phyloP scores from a whole-genome alignment of 2,797 vertebrate genomes.

The Pipistrellus pipistrellus region DNA sequence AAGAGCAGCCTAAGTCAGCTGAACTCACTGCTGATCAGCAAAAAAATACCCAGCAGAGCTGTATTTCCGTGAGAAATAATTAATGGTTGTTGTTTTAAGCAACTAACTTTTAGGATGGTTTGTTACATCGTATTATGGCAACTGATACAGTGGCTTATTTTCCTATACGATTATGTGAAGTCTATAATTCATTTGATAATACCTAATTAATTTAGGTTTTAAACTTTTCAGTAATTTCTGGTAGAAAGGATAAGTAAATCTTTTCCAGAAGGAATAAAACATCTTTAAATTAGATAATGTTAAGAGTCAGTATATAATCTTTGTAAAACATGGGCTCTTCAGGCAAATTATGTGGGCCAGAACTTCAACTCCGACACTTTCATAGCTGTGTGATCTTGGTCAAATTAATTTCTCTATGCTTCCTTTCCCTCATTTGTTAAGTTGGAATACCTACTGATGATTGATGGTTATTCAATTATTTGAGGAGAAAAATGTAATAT shows the following conservation, averaged over 20 bases:
- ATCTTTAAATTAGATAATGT: conserved; percentile 29
- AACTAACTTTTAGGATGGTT: not conserved
- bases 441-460: not conserved
- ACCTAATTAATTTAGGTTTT: not conserved
- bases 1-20: not conserved
- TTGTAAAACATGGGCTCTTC: not conserved
- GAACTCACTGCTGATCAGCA: not conserved
- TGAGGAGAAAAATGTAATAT: not conserved
- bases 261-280: conserved; percentile 38
- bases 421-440: conserved; percentile 35
- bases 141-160: not conserved
- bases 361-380: not conserved
- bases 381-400: not conserved
- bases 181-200: not conserved
- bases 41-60: not conserved
- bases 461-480: not conserved
- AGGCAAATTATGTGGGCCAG: not conserved
- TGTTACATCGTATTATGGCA: not conserved
- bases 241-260: not conserved
- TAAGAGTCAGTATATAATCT: not conserved
- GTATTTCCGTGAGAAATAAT: not conserved
- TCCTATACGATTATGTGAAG: not conserved
- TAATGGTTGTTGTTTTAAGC: not conserved
- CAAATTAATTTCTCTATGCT: not conserved
- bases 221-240: conserved; percentile 9